Conservation (phyloP, 1,140 invertebrate genomes). For the Zaprionus davidi region DNA sequence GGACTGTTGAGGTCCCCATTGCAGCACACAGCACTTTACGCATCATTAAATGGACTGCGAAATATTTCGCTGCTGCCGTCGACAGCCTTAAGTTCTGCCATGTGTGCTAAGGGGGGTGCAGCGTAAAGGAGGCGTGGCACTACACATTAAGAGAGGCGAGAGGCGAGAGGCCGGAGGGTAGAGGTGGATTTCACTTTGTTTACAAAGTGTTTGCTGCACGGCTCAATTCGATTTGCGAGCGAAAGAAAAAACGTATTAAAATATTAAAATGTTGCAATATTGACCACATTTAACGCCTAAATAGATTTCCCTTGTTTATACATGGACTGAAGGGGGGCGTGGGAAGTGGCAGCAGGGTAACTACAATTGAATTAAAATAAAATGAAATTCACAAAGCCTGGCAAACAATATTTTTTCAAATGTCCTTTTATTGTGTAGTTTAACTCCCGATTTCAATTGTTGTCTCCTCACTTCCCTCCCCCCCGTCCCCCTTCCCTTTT, state of each 20-base stretch:
- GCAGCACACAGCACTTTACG: slow-evolving; percentile 47
- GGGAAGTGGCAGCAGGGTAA: not conserved
- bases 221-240: slow-evolving; percentile 15
- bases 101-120: not conserved
- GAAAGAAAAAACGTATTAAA: slow-evolving; percentile 8
- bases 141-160: not conserved
- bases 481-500: accelerated
- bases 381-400: slow-evolving; percentile 65
- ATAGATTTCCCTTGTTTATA: slow-evolving; percentile 10
- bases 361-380: slow-evolving; percentile 49
- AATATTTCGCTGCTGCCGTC: slow-evolving; percentile 42
- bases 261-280: slow-evolving; percentile 46
- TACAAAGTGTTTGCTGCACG: slow-evolving; percentile 26
- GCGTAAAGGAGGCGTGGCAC: not conserved
- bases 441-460: slow-evolving; percentile 1
- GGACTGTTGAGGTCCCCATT: not conserved
- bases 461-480: not conserved
- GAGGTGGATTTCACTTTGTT: not conserved
- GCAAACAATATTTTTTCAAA: slow-evolving; percentile 64
- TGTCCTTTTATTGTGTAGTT: not conserved
- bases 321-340: not conserved
- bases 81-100: slow-evolving; percentile 22
- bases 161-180: too few species aligned
- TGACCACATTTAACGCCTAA: slow-evolving; percentile 62
- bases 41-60: slow-evolving; percentile 64